Percentiles rank a stretch among this genome's conserved stretches.
Conservation (phyloP, 2,113 vertebrate species). For the Syngnathus scovelli region DNA sequence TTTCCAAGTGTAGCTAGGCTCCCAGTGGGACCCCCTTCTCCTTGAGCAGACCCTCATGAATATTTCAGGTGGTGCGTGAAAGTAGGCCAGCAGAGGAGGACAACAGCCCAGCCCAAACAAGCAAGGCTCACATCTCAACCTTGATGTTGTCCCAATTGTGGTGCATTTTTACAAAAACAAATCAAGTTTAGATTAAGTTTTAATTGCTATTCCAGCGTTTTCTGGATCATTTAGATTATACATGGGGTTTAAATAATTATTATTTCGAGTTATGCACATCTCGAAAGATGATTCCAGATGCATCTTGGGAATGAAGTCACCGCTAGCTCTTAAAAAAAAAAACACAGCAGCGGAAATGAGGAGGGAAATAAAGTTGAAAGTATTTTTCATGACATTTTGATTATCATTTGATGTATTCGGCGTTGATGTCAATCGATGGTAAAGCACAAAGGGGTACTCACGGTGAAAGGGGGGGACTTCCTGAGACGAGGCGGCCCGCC, state of each 20-base stretch:
- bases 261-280: no score
- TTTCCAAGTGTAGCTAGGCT: neutral
- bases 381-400: no score
- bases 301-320: neutral
- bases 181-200: no score
- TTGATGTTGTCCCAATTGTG: neutral
- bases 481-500: slow-evolving; percentile 60
- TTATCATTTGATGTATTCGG: no score
- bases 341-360: neutral
- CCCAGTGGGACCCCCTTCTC: neutral
- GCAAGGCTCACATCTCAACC: neutral
- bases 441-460: slow-evolving; percentile 59
- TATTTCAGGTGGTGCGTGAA: slow-evolving; percentile 62
- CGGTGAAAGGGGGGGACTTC: slow-evolving; percentile 66
- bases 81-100: slow-evolving; percentile 51
- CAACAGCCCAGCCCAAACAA: neutral
- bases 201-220: no score
- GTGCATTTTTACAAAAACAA: no score
- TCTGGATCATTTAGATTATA: no score
- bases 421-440: neutral
- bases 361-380: neutral
- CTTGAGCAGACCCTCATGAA: slow-evolving; percentile 55
- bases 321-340: neutral
- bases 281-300: no score
- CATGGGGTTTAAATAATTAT: no score